These are phyloP conservation scores for Taphrorychus bicolor DNA, from an alignment of 2,888 invertebrate genomes.

Conservation along the genomic window DNA sequence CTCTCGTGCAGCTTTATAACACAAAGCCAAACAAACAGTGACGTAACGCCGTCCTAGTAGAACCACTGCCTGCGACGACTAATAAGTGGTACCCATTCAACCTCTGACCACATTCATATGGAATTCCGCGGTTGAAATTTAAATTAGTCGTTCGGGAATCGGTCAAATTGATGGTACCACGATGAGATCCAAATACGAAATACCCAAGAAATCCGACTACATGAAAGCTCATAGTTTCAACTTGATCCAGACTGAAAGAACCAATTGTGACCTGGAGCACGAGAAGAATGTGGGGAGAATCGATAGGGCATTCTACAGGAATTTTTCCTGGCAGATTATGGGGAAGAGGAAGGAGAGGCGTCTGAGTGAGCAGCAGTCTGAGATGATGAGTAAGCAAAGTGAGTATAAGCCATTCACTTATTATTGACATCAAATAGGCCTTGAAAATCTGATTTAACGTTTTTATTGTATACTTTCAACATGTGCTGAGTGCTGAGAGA, in stretches of 20 bases:
- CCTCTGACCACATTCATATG: constrained; percentile 29
- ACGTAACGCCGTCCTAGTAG: not conserved
- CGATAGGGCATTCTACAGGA: constrained; percentile 35
- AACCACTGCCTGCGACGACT: not conserved
- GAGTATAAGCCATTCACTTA: no score
- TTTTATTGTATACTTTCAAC: no score
- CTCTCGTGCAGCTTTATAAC: not conserved
- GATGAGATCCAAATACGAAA: constrained; percentile 42
- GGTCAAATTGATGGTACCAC: not conserved
- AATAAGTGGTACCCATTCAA: constrained; percentile 3
- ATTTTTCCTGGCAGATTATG: constrained; percentile 37
- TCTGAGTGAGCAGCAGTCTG: constrained; percentile 12
- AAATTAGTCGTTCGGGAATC: not conserved
- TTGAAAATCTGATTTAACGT: no score
- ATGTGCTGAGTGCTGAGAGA: no score
- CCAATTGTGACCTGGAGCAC: constrained; percentile 44
- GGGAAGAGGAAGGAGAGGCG: constrained; percentile 30
- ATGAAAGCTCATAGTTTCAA: constrained; percentile 50
- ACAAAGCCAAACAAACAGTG: not conserved
- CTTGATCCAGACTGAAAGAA: constrained; percentile 51
- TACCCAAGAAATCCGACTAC: constrained; percentile 48
- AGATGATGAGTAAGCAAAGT: no score
- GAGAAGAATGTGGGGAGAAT: constrained; percentile 45
- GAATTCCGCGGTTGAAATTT: constrained; percentile 35
- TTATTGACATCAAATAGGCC: no score